Percentiles rank a stretch among this genome's conserved stretches.
phyloP scores from a whole-genome alignment of 2,797 vertebrate genomes.

The Taenioides sp. region DNA sequence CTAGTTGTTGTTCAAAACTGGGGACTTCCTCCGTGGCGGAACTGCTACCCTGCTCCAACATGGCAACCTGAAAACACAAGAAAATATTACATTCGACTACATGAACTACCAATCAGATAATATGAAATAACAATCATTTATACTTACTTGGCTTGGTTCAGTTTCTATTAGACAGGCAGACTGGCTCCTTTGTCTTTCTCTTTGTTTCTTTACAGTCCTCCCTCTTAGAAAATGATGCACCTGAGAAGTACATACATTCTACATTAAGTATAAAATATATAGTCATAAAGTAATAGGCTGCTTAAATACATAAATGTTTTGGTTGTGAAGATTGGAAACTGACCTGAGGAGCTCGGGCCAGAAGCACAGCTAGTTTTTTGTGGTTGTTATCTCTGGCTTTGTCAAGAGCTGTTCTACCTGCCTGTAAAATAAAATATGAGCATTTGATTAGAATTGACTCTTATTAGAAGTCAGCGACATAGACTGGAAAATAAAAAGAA shows the following conservation, averaged over 20 bases:
- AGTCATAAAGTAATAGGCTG: too few species aligned
- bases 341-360: conserved; percentile 89
- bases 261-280: background rate
- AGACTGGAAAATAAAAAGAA: background rate
- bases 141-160: conserved; percentile 79
- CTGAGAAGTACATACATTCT: conserved; percentile 51
- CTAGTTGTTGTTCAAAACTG: conserved; percentile 74
- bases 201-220: conserved; percentile 84
- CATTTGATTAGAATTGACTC: too few species aligned
- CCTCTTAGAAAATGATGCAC: conserved; percentile 83
- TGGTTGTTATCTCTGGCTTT: conserved; percentile 86
- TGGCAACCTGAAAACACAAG: conserved; percentile 4
- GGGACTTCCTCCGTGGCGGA: conserved; percentile 76
- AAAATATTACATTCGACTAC: background rate
- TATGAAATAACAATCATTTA: background rate
- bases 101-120: background rate
- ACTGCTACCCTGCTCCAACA: conserved; percentile 72
- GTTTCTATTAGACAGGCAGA: conserved; percentile 80
- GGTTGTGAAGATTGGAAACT: background rate
- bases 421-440: conserved; percentile 63
- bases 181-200: conserved; percentile 81
- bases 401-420: conserved; percentile 86
- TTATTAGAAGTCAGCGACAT: background rate
- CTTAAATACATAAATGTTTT: background rate
- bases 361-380: conserved; percentile 82